Evolutionary conservation across 2,888 invertebrate species (phyloP), one percentile per base, ranked within the genome.

Genomic region (Neoascia interrupta): DNA sequence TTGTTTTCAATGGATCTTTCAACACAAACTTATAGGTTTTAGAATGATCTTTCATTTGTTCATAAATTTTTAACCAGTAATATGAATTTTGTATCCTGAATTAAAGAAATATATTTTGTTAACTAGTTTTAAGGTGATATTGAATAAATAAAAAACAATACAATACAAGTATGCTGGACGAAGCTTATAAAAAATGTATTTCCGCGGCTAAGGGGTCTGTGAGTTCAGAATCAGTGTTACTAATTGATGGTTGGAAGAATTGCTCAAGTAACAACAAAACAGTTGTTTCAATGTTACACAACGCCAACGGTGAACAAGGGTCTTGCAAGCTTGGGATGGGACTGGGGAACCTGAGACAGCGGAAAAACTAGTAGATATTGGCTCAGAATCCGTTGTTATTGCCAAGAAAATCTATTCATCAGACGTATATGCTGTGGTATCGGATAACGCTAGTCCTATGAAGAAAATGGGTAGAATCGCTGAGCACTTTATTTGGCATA

Each of bases 361-460:
- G 10, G 39, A 39, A 18, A 39, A 39, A 19, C 53, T 53, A 10
- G 5, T 18, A 31, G 0, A 37, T 15, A 37, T 37, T 15, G 15
- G 15, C 6, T 2, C 37, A 37, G 16, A 34, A 49, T 23, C 49
- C 15, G 53, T 53, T 1, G 53, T 37, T 15, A 37, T n/a, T n/a
- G n/a, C n/a, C n/a, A n/a, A n/a, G n/a, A n/a, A n/a, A n/a, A n/a
- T n/a, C n/a, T n/a, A n/a, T n/a, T n/a, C n/a, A n/a, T n/a, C n/a
- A n/a, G n/a, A n/a, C 10, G 23, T 53, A 15, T 23, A 23, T 8
- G 39, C 28, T 16, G 54, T 54, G 8, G 39, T 54, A 3, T 37
- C 53, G 6, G 53, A 36, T 10, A 54, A 54, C n/a, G 26, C 26
- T 6, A 54, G 54, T 16, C 8, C 39, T 19, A 16, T 54, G 54